Evolutionary conservation across 1,140 invertebrate genomes (phyloP).

Genomic region (Leptopilina clavipes): DNA sequence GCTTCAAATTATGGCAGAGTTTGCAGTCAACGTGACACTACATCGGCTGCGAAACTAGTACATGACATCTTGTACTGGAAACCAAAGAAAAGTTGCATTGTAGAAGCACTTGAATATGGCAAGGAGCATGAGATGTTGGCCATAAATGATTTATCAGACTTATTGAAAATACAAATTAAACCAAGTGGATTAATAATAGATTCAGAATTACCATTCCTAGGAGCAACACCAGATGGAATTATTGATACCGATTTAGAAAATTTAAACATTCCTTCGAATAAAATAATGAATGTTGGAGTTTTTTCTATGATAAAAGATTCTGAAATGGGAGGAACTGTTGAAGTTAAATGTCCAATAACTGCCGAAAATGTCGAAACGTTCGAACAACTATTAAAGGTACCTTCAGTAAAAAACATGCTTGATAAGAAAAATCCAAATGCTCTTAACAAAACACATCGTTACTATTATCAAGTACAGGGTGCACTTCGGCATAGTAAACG

Average conservation of each 20-base stretch:
- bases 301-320: not conserved
- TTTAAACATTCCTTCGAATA: not conserved
- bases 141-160: conserved; percentile 50
- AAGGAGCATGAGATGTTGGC: conserved; percentile 60
- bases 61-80: not conserved
- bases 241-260: conserved; percentile 52
- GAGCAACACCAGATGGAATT: conserved; percentile 70
- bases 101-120: conserved; percentile 55
- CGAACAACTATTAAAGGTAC: conserved; percentile 46
- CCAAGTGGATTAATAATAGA: conserved; percentile 69
- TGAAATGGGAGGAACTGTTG: conserved; percentile 40
- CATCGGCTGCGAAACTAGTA: not conserved
- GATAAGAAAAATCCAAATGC: conserved; percentile 40
- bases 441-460: conserved; percentile 53
- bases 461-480: conserved; percentile 61
- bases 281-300: not conserved
- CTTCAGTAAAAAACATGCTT: conserved; percentile 33
- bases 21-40: no score
- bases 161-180: conserved; percentile 51
- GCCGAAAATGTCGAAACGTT: conserved; percentile 44
- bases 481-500: conserved; percentile 53
- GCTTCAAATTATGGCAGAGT: no score
- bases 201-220: conserved; percentile 60
- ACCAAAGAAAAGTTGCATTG: conserved; percentile 46
- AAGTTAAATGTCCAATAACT: conserved; percentile 66